Percentiles rank a stretch among this genome's conserved stretches.
phyloP scores from a whole-genome alignment of 2,113 vertebrate species.

The Microtus oregoni region DNA sequence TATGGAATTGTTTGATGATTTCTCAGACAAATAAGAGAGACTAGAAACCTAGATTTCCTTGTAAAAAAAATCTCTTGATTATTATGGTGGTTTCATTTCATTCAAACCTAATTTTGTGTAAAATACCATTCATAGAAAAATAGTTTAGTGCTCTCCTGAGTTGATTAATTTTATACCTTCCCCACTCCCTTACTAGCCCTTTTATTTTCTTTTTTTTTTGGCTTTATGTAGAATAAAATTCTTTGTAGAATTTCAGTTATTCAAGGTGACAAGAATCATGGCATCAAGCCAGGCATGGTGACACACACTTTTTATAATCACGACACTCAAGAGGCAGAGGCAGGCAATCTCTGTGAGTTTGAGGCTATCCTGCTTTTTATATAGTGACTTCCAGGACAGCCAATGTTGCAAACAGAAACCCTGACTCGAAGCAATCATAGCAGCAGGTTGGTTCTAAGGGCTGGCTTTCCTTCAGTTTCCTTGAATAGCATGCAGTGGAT shows the following conservation, averaged over 20 bases:
- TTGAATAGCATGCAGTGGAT: neutral
- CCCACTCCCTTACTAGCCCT: neutral
- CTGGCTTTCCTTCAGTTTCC: conserved; percentile 9
- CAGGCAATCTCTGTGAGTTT: neutral
- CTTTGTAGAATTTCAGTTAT: conserved; percentile 34
- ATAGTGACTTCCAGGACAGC: neutral
- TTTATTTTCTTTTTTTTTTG: neutral
- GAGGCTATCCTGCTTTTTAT: neutral
- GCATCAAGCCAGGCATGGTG: neutral
- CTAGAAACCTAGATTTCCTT: neutral
- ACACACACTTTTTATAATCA: neutral
- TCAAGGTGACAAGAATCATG: neutral
- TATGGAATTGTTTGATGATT: neutral
- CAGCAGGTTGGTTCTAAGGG: neutral
- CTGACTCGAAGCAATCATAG: neutral
- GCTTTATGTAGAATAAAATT: neutral
- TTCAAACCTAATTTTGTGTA: neutral
- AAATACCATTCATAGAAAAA: neutral
- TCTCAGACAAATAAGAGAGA: neutral
- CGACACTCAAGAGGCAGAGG: too few relatives aligned
- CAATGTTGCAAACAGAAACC: neutral
- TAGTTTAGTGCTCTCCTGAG: neutral
- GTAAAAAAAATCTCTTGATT: neutral
- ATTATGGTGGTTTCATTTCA: neutral
- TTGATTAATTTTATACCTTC: neutral